A percentile compares a stretch with the other conserved stretches of the same genome.
Conservation (phyloP, 2,113 vertebrate species). For the Nymphicus hollandicus region DNA sequence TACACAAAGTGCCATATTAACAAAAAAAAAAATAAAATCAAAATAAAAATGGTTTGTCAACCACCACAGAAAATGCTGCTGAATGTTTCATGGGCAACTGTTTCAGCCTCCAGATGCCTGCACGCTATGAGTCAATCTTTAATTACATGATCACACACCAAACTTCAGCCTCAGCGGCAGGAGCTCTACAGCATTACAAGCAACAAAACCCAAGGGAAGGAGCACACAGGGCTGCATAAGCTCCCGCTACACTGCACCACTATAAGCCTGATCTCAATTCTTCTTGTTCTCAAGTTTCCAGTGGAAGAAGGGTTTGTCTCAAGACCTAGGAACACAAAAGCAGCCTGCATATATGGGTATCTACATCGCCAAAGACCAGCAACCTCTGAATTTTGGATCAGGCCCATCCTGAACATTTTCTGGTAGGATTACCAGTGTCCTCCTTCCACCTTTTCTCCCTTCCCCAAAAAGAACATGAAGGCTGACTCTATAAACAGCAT, state of each 20-base stretch:
- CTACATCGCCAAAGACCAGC: neutral
- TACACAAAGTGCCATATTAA: slow-evolving; percentile 15
- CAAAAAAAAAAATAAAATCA: slow-evolving; percentile 29
- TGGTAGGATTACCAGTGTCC: neutral
- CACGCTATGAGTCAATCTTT: slow-evolving; percentile 2
- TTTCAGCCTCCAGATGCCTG: slow-evolving; percentile 8
- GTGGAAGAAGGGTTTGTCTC: neutral
- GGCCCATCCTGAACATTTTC: neutral
- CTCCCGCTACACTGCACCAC: neutral
- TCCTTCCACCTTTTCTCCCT: neutral
- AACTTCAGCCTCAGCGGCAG: neutral
- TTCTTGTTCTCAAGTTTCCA: neutral
- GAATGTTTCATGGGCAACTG: neutral
- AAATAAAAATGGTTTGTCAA: slow-evolving; percentile 11
- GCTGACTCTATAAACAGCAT: neutral
- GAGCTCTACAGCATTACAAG: neutral
- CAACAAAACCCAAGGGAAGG: neutral
- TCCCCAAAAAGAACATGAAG: neutral
- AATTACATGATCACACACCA: slow-evolving; percentile 27
- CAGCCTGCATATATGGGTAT: neutral
- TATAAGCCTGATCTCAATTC: neutral
- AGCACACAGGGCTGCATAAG: neutral
- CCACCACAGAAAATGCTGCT: neutral
- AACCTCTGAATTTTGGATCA: neutral
- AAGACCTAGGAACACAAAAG: neutral